A percentile compares a stretch with the other conserved stretches of the same genome.
Evolutionary conservation across 2,888 invertebrate species (phyloP).

Genomic region (Dynastes tityus): DNA sequence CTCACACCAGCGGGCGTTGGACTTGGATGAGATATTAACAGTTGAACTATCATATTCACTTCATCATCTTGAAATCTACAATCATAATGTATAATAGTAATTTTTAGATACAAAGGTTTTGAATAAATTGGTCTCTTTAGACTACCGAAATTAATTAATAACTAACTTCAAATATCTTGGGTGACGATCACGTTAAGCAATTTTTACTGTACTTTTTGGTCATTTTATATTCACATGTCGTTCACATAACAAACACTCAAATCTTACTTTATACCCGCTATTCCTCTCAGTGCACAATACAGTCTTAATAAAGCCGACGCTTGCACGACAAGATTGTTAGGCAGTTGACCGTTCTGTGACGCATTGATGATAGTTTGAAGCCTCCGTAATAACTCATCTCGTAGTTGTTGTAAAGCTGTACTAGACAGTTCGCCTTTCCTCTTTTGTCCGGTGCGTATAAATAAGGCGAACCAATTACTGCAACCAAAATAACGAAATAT

Average conservation of each 20-base stretch:
- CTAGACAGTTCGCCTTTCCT: constrained; percentile 83
- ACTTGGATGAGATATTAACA: constrained; percentile 90
- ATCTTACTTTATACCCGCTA: constrained; percentile 89
- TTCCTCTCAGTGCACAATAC: constrained; percentile 93
- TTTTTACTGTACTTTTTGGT: too few relatives aligned
- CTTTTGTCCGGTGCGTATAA: constrained; percentile 90
- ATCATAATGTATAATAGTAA: neutral
- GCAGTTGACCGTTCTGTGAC: constrained; percentile 75
- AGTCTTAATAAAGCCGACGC: constrained; percentile 92
- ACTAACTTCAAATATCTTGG: too few relatives aligned
- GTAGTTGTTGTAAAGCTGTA: constrained; percentile 79
- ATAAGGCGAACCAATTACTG: constrained; percentile 93
- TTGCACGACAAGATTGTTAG: constrained; percentile 82
- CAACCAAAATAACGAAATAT: neutral
- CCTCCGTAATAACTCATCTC: constrained; percentile 84
- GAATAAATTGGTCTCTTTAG: too few relatives aligned
- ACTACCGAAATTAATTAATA: neutral
- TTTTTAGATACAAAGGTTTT: too few relatives aligned
- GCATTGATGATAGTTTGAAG: constrained; percentile 78
- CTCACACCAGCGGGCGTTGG: constrained; percentile 93
- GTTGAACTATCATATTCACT: constrained; percentile 84
- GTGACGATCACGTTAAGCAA: too few relatives aligned
- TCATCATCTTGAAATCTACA: constrained; percentile 91
- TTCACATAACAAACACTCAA: constrained; percentile 31
- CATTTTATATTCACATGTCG: too few relatives aligned